Conservation (phyloP, 2,113 vertebrate genomes). For the Falco punctatus region DNA sequence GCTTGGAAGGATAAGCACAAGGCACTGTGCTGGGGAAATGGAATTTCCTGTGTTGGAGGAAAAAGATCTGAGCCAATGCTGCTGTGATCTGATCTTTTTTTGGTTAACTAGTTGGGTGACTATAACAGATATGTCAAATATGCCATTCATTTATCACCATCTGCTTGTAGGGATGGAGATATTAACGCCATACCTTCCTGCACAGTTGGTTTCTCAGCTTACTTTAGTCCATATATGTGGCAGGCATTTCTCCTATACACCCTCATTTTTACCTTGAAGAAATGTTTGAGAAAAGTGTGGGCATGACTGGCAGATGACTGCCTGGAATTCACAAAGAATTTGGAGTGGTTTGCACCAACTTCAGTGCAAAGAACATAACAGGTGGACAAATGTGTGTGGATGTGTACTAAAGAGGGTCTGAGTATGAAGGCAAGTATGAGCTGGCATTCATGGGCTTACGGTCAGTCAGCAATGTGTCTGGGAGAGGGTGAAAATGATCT, state of each 20-base stretch:
- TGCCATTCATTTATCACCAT: conserved; percentile 38
- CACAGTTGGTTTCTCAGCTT: background rate
- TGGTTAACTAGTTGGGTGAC: background rate
- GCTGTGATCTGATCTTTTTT: conserved; percentile 37
- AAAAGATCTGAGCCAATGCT: conserved; percentile 33
- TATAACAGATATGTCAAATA: conserved; percentile 47
- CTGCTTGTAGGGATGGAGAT: conserved; percentile 4
- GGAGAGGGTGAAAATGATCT: background rate
- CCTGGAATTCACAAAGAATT: background rate
- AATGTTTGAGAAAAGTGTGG: background rate
- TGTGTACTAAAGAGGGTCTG: background rate
- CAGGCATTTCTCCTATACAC: background rate
- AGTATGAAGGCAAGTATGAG: background rate
- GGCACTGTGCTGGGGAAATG: background rate
- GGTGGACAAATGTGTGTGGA: background rate
- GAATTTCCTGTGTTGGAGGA: conserved; percentile 57
- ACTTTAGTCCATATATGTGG: background rate
- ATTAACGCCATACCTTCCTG: conserved; percentile 5
- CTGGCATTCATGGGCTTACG: background rate
- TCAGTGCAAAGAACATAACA: background rate
- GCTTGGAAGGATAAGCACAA: conserved; percentile 30
- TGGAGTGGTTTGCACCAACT: background rate
- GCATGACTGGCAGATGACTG: background rate
- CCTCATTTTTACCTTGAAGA: background rate
- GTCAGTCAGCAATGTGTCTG: background rate